Evolutionary conservation across 2,113 vertebrate genomes (phyloP).

Genomic region (Blennius ocellaris): DNA sequence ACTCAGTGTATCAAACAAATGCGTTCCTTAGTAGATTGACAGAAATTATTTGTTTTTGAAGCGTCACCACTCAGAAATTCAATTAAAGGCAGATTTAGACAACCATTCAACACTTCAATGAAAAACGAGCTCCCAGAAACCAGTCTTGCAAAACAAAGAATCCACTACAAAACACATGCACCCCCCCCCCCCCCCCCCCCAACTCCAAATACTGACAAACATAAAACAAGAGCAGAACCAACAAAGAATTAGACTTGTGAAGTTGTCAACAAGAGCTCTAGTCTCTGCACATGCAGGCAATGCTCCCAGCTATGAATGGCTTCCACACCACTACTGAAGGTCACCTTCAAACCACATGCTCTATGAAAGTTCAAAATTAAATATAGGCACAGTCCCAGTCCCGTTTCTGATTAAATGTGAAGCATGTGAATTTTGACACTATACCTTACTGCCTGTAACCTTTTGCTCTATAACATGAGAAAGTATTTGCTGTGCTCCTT

Average conservation of each 20-base stretch:
- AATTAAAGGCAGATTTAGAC: too few relatives aligned
- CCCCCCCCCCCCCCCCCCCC: too few relatives aligned
- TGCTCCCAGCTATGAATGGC: constrained; percentile 35
- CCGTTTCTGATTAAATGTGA: not conserved
- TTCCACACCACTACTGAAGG: constrained; percentile 51
- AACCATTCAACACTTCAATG: too few relatives aligned
- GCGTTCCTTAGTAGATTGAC: too few relatives aligned
- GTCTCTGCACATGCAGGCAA: constrained; percentile 30
- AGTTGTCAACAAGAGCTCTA: constrained; percentile 5
- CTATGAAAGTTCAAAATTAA: constrained; percentile 57
- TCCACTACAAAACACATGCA: too few relatives aligned
- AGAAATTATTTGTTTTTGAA: too few relatives aligned
- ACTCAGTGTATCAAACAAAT: too few relatives aligned
- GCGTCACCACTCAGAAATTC: too few relatives aligned
- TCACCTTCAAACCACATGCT: constrained; percentile 50
- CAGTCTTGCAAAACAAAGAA: too few relatives aligned
- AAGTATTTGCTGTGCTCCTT: not conserved
- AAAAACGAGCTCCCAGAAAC: too few relatives aligned
- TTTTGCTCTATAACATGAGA: constrained; percentile 22
- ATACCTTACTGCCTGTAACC: not conserved
- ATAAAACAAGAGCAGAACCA: not conserved
- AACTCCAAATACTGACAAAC: not conserved
- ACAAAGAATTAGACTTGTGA: not conserved
- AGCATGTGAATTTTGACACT: not conserved
- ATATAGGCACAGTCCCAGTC: constrained; percentile 30